Conservation (phyloP, 2,888 invertebrate genomes). For the Cheilosia scutellata region DNA sequence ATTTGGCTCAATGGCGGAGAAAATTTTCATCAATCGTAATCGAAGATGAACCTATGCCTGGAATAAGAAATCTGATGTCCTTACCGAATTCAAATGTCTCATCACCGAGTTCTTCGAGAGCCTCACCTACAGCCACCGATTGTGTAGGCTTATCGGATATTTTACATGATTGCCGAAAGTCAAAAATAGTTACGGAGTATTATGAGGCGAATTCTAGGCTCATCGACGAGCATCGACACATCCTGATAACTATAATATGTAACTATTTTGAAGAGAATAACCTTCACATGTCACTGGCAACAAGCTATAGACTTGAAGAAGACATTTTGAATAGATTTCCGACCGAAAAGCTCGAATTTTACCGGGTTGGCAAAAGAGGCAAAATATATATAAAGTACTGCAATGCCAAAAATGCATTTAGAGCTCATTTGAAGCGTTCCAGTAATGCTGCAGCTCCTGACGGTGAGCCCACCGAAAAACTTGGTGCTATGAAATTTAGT, state of each 20-base stretch:
- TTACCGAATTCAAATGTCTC: too few relatives aligned
- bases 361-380: conserved; percentile 51
- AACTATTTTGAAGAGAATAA: conserved; percentile 40
- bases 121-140: too few relatives aligned
- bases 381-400: conserved; percentile 58
- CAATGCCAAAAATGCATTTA: too few relatives aligned
- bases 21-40: too few relatives aligned
- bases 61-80: too few relatives aligned
- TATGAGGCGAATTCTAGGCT: conserved; percentile 20
- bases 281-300: conserved; percentile 42
- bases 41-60: too few relatives aligned
- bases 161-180: background rate
- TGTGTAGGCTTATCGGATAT: background rate
- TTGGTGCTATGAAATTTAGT: too few relatives aligned
- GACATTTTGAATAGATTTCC: conserved; percentile 58
- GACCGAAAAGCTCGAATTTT: conserved; percentile 55
- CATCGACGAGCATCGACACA: conserved; percentile 34
- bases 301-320: conserved; percentile 46
- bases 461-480: too few relatives aligned
- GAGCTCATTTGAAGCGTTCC: too few relatives aligned
- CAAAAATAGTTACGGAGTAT: conserved; percentile 3
- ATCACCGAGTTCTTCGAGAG: too few relatives aligned
- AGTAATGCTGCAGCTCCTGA: too few relatives aligned
- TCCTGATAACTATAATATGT: conserved; percentile 49
- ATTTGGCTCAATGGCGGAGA: too few relatives aligned